A percentile compares a stretch with the other conserved stretches of the same genome.
These are phyloP conservation scores for Drosophila navojoa DNA, from an alignment of 1,140 invertebrate genomes.

Conservation along the genomic window DNA sequence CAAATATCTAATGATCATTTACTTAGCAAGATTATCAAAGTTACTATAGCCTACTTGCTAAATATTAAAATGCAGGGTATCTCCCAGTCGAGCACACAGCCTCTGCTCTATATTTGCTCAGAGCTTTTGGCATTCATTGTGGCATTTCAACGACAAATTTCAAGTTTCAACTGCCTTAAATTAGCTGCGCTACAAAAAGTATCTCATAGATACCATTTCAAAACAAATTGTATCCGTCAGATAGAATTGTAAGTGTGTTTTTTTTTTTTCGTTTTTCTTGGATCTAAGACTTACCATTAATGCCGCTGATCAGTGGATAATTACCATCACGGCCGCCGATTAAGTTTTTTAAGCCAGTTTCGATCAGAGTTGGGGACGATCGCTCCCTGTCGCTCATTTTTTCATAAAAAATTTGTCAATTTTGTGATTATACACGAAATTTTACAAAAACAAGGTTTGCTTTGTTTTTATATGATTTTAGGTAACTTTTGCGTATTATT, in stretches of 20 bases:
- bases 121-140: too few relatives aligned
- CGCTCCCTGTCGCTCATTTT: conserved; percentile 91
- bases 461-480: conserved; percentile 9
- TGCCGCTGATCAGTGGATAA: conserved; percentile 89
- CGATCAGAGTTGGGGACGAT: conserved; percentile 90
- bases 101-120: too few relatives aligned
- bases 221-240: neutral
- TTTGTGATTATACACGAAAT: conserved; percentile 80
- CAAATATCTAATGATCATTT: too few relatives aligned
- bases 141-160: too few relatives aligned
- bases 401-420: conserved; percentile 81
- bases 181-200: too few relatives aligned
- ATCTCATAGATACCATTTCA: neutral
- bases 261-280: too few relatives aligned
- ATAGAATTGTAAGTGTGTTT: neutral
- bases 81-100: too few relatives aligned
- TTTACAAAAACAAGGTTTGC: conserved; percentile 17
- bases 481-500: neutral
- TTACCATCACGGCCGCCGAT: conserved; percentile 90
- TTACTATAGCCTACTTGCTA: too few relatives aligned
- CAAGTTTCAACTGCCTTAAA: too few relatives aligned
- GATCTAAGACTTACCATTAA: conserved; percentile 87
- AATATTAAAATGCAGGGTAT: too few relatives aligned
- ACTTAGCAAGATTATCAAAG: too few relatives aligned
- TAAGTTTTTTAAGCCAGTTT: conserved; percentile 91